These are phyloP conservation scores for Ormyrus nitidulus DNA, from an alignment of 2,888 invertebrate species.

Conservation along the genomic window DNA sequence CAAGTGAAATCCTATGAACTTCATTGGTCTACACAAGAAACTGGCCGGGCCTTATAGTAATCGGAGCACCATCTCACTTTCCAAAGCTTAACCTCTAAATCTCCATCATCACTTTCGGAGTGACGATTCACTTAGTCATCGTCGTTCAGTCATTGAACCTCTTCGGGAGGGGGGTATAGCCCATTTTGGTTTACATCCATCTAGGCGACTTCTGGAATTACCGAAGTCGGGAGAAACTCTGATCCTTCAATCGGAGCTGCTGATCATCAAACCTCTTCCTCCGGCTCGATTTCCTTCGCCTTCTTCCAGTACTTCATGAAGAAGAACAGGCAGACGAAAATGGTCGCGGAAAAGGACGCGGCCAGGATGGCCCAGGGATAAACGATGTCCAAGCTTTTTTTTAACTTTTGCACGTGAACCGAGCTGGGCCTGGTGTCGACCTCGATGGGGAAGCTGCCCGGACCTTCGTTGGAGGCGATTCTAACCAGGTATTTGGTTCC, in stretches of 20 bases:
- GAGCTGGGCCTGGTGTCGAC: conserved; percentile 69
- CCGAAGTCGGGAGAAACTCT: conserved; percentile 20
- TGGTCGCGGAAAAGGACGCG: conserved; percentile 59
- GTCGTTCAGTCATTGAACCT: background rate
- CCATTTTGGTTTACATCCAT: background rate
- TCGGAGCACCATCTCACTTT: background rate
- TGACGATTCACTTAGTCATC: background rate
- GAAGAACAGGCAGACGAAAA: conserved; percentile 59
- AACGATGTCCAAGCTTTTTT: conserved; percentile 61
- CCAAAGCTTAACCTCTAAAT: conserved; percentile 10
- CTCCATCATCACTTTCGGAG: background rate
- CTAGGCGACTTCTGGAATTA: background rate
- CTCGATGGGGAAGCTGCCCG: conserved; percentile 72
- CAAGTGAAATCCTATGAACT: conserved; percentile 42
- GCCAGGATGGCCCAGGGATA: conserved; percentile 64
- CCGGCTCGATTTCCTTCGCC: conserved; percentile 60
- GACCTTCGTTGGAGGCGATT: conserved; percentile 72
- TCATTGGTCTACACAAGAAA: conserved; percentile 39
- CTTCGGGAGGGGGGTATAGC: background rate
- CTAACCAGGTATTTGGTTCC: conserved; percentile 72
- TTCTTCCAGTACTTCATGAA: conserved; percentile 59
- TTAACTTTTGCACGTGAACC: conserved; percentile 64
- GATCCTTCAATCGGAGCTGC: background rate
- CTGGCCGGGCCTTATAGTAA: conserved; percentile 31
- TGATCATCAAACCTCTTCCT: conserved; percentile 64